phyloP scores from a whole-genome alignment of 2,113 vertebrate genomes.

The Falco punctatus region DNA sequence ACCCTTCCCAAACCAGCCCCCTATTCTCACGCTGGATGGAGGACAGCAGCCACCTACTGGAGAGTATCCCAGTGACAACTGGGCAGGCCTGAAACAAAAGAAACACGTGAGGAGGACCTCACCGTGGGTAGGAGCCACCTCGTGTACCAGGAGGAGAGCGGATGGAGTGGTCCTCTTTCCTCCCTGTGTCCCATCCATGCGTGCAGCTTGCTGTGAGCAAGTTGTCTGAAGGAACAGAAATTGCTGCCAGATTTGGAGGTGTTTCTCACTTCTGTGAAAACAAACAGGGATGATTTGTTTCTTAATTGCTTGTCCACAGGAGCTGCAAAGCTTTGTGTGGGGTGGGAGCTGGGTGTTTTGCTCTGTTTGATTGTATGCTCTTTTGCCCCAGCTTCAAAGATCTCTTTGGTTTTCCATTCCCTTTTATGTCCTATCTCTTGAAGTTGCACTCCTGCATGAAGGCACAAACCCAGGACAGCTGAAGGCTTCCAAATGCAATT shows the following conservation, averaged over 20 bases:
- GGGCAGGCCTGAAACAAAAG: background rate
- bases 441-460: background rate
- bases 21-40: background rate
- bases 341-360: background rate
- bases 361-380: accelerated
- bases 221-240: background rate
- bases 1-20: background rate
- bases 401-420: background rate
- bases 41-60: background rate
- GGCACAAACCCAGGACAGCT: background rate
- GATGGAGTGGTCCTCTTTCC: background rate
- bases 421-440: conserved; percentile 32
- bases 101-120: accelerated
- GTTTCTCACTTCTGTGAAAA: background rate
- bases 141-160: accelerated
- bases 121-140: accelerated
- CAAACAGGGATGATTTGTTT: background rate
- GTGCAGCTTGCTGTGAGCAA: background rate
- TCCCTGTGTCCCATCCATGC: accelerated
- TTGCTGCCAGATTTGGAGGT: background rate
- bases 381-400: conserved; percentile 8
- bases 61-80: background rate
- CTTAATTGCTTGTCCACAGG: background rate
- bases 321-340: accelerated
- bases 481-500: conserved; percentile 17